Base-by-base conservation (phyloP, 1,140 invertebrate species). In the Thaumatotibia leucotreta region DNA sequence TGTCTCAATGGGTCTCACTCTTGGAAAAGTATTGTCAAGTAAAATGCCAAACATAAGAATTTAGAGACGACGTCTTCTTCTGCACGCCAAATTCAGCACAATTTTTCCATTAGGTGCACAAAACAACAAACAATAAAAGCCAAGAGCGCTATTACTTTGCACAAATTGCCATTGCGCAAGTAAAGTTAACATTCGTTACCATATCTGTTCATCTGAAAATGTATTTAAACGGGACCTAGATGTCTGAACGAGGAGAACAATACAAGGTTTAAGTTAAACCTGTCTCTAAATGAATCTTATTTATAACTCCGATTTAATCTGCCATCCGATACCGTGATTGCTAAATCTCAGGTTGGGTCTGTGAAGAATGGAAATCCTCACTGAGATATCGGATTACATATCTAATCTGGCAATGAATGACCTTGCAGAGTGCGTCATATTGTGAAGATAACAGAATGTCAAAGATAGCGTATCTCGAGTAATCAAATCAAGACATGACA, bases 401-500 rank as follows among this genome's bases (percentile, higher is more conserved):
- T 52, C 50, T 52, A 52, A 24, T 52, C 50, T 52, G 22, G 50
- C n/a, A n/a, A 39, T 39, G 33, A 52, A 52, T 52, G 50, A 52
- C 50, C 50, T 52, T 52, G 22, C 23, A 11, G 2, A 24, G 8
- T 52, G 50, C 50, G 50, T 52, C 50, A n/a, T n/a, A 52, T 52
- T 52, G 33, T 3, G 27, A 2, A 52, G 50, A 27, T 52, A 23
- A 52, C 50, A 23, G 50, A n/a, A 24, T 52, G 50, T 8, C 50
- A 52, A 8, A 52, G 20, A 24, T n/a, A n/a, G n/a, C n/a, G n/a
- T 52, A 52, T 24, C n/a, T 8, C 5, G 17, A 20, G 17, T 17
- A 45, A 45, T 45, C 39, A 45, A 20, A 45, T 8, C 35, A n/a
- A n/a, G n/a, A n/a, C n/a, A n/a, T n/a, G n/a, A n/a, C n/a, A n/a